Evolutionary conservation across 2,797 vertebrate species (phyloP).

Genomic region (Liasis olivaceus): DNA sequence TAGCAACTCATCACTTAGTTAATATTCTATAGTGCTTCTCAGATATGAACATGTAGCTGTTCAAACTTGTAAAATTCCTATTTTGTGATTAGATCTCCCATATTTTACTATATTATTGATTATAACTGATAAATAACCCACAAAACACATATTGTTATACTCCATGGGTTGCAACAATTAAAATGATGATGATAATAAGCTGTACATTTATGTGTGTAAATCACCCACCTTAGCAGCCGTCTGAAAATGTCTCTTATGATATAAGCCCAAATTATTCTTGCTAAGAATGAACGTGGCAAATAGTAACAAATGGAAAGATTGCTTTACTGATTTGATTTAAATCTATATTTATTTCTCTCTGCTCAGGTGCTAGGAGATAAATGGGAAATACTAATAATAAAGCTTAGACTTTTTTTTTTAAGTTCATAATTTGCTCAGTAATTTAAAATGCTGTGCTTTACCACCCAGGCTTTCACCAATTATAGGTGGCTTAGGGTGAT

Average conservation of each 20-base stretch:
- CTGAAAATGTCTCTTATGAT: not conserved
- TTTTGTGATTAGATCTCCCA: not conserved
- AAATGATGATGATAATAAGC: not conserved
- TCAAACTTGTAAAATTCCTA: not conserved
- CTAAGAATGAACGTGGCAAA: slow-evolving; percentile 40
- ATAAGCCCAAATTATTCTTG: not conserved
- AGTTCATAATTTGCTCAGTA: not conserved
- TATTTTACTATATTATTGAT: not conserved
- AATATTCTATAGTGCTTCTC: not conserved
- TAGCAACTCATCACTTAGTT: not conserved
- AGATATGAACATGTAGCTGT: not conserved
- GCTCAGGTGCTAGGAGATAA: not conserved
- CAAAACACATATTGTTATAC: too few relatives aligned
- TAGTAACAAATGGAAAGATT: slow-evolving; percentile 19
- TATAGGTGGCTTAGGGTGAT: not conserved
- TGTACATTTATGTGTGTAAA: not conserved
- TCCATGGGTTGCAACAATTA: not conserved
- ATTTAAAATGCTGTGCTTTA: not conserved
- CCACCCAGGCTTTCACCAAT: not conserved
- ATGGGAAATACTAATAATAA: not conserved
- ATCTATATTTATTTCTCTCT: slow-evolving; percentile 1
- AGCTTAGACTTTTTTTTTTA: not conserved
- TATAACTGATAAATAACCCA: too few relatives aligned
- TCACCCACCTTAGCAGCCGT: not conserved
- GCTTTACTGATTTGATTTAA: slow-evolving; percentile 41